phyloP scores from a whole-genome alignment of 1,140 invertebrate genomes.

The Aphidius gifuensis region DNA sequence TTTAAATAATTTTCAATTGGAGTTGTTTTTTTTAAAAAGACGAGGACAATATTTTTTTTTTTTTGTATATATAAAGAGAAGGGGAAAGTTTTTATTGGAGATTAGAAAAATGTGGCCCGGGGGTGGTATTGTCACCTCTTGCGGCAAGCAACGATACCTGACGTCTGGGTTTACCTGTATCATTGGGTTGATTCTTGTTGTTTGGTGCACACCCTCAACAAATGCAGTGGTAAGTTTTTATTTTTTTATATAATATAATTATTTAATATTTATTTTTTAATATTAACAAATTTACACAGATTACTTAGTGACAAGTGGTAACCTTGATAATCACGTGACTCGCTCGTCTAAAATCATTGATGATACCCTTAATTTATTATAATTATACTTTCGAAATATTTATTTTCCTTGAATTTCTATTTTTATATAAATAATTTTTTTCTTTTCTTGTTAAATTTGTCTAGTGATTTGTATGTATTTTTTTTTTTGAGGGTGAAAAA shows the following conservation, averaged over 20 bases:
- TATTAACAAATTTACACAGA: too few relatives aligned
- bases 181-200: conserved; percentile 33
- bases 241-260: neutral
- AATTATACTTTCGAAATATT: too few relatives aligned
- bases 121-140: conserved; percentile 30
- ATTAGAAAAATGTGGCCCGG: conserved; percentile 32
- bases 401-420: too few relatives aligned
- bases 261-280: neutral
- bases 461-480: too few relatives aligned
- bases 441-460: too few relatives aligned
- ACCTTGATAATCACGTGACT: conserved; percentile 2
- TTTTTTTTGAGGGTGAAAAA: neutral
- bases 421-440: too few relatives aligned
- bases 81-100: neutral
- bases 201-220: conserved; percentile 24
- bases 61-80: neutral
- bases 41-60: too few relatives aligned
- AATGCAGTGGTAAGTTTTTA: conserved; percentile 38
- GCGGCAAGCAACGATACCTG: conserved; percentile 19
- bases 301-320: neutral
- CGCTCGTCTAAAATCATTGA: too few relatives aligned
- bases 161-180: conserved; percentile 29
- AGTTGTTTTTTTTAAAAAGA: too few relatives aligned
- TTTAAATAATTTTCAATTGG: too few relatives aligned
- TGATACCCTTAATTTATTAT: too few relatives aligned